Conservation (phyloP, 2,113 vertebrate genomes). For the Epinephelus cyanopodus region DNA sequence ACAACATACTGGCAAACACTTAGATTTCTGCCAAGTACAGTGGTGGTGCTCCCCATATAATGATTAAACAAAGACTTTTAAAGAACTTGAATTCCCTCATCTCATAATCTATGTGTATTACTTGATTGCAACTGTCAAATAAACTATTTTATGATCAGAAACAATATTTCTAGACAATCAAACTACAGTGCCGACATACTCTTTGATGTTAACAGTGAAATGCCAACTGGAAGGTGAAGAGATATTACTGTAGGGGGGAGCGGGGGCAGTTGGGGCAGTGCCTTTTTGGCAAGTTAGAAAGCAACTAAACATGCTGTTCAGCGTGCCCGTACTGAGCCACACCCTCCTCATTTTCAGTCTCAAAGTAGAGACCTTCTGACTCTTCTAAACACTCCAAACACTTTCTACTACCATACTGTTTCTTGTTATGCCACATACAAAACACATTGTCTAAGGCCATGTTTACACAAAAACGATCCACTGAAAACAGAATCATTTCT, state of each 20-base stretch:
- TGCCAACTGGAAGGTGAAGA: background rate
- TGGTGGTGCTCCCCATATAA: background rate
- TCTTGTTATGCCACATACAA: too few relatives aligned
- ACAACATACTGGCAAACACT: constrained; percentile 32
- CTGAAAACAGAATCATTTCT: too few relatives aligned
- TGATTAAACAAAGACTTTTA: background rate
- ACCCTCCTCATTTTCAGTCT: too few relatives aligned
- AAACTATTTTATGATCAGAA: background rate
- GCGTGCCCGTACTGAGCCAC: too few relatives aligned
- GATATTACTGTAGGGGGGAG: background rate
- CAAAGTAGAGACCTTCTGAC: too few relatives aligned
- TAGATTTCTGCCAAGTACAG: constrained; percentile 21
- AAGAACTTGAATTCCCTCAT: background rate
- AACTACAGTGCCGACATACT: background rate
- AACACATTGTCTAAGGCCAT: too few relatives aligned
- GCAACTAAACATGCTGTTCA: too few relatives aligned
- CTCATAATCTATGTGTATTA: background rate
- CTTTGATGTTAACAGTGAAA: background rate
- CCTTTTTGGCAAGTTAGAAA: too few relatives aligned
- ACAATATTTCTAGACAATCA: background rate
- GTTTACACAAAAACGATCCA: too few relatives aligned
- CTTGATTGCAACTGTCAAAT: background rate
- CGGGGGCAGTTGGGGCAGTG: too few relatives aligned
- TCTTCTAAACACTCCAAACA: too few relatives aligned
- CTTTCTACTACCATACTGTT: too few relatives aligned